Evolutionary conservation across 1,140 invertebrate genomes (phyloP), one percentile per base, ranked within the genome.

Genomic region (Euwallacea fornicatus): DNA sequence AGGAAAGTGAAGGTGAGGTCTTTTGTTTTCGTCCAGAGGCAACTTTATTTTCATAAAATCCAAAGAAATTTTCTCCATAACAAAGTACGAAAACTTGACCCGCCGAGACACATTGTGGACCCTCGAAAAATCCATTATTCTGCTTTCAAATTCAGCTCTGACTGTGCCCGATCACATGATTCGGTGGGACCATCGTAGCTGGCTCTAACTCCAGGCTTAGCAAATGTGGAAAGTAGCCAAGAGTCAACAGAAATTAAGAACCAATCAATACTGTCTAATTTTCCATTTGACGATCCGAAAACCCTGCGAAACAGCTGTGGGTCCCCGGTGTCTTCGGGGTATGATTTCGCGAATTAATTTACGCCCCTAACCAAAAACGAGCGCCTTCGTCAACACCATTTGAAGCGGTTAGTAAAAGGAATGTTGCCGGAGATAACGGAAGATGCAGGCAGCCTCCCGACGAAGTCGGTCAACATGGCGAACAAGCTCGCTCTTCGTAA

Each of bases 391-490:
- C 42, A 63, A 63, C 61, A 63, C n/a, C 15, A 58, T 63, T 63
- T 63, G 21, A 33, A 33, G 21, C 21, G 21, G 21, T 33, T 63
- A 47, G 63, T 50, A 54, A 50, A 53, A 54, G 63, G 63, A 65
- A 65, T 65, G 63, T 50, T 65, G 63, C 15, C 50, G 47, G 33
- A 65, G 63, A 65, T 65, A 65, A 65, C 63, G 63, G 63, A 53
- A 65, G 63, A 54, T 54, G 50, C 46, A 65, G 46, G 15, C 63
- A 65, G 63, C 50, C 46, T 65, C 63, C 63, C 63, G 50, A 65
- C 42, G 63, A 65, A 65, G 63, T 65, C 63, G 63, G 63, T 65
- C 63, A 65, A 21, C 61, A 16, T 50, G 46, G 42, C 7, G 8
- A 13, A 7, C 60, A n/a, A 10, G 56, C 41, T 59, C 16, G 11